Conservation (phyloP, 2,797 vertebrate species). For the Vespertilio murinus region DNA sequence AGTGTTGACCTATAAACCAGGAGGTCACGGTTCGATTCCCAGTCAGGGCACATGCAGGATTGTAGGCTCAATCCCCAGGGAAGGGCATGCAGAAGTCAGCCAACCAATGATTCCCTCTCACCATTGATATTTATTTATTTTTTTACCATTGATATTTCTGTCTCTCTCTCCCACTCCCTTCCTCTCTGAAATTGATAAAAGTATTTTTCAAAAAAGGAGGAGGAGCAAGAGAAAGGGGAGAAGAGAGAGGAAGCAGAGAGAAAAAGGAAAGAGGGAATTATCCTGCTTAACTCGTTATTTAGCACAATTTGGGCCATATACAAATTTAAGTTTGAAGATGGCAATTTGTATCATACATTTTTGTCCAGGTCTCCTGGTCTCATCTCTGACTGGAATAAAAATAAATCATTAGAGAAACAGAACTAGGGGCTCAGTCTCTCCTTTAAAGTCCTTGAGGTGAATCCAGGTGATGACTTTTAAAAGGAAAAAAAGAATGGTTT, state of each 20-base stretch:
- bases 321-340: not conserved
- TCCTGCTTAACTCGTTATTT: not conserved
- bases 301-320: not conserved
- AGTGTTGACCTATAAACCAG: too few relatives aligned
- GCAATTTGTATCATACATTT: conserved; percentile 15
- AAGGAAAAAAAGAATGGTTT: conserved; percentile 18
- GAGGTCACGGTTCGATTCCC: too few relatives aligned
- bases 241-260: not conserved
- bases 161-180: too few relatives aligned
- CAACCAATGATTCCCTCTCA: too few relatives aligned
- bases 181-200: too few relatives aligned
- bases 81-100: too few relatives aligned
- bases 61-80: too few relatives aligned
- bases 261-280: not conserved
- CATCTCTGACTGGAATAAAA: conserved; percentile 25
- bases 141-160: too few relatives aligned
- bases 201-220: not conserved
- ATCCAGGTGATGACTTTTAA: not conserved
- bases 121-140: too few relatives aligned
- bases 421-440: not conserved
- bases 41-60: too few relatives aligned
- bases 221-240: not conserved
- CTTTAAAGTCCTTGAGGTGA: not conserved
- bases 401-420: conserved; percentile 50
- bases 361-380: not conserved